phyloP scores from a whole-genome alignment of 2,888 invertebrate species.

The Erebia ligea region DNA sequence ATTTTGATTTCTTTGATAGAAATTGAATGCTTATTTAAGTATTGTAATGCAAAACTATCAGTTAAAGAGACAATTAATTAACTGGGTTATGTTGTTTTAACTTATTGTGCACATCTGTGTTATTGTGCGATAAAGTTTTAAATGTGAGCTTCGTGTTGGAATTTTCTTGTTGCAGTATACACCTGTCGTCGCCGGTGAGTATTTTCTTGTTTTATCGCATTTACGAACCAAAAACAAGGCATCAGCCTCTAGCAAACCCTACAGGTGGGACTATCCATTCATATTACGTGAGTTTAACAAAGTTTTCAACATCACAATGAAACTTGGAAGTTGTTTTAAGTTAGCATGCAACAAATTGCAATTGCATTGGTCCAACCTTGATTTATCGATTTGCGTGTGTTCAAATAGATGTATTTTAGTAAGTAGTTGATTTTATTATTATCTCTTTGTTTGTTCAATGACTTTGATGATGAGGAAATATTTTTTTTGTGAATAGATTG shows the following conservation, averaged over 20 bases:
- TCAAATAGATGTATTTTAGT: slow-evolving; percentile 19
- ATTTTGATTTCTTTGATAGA: slow-evolving; percentile 23
- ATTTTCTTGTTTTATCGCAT: slow-evolving; percentile 52
- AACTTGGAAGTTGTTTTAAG: slow-evolving; percentile 1
- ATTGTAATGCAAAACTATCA: slow-evolving; percentile 2
- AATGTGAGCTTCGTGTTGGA: slow-evolving; percentile 33
- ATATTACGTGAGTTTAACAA: neutral
- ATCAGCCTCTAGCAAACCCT: neutral
- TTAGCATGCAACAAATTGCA: slow-evolving; percentile 54
- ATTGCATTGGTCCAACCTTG: slow-evolving; percentile 59
- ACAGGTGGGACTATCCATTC: neutral
- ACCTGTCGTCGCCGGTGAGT: slow-evolving; percentile 74
- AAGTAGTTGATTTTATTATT: slow-evolving; percentile 4
- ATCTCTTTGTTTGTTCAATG: slow-evolving; percentile 31
- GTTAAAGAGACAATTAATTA: neutral
- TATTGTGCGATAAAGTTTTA: slow-evolving; percentile 40
- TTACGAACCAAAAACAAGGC: slow-evolving; percentile 10
- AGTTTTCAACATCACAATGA: slow-evolving; percentile 6
- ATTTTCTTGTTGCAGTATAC: slow-evolving; percentile 49
- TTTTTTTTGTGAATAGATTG: neutral
- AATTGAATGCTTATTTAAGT: slow-evolving; percentile 15
- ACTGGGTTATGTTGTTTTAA: slow-evolving; percentile 38
- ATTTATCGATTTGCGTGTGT: slow-evolving; percentile 61
- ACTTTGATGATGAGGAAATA: slow-evolving; percentile 11
- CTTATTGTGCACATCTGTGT: slow-evolving; percentile 47